Base-by-base conservation (phyloP, 2,797 vertebrate species). In the Pantherophis alleghaniensis region DNA sequence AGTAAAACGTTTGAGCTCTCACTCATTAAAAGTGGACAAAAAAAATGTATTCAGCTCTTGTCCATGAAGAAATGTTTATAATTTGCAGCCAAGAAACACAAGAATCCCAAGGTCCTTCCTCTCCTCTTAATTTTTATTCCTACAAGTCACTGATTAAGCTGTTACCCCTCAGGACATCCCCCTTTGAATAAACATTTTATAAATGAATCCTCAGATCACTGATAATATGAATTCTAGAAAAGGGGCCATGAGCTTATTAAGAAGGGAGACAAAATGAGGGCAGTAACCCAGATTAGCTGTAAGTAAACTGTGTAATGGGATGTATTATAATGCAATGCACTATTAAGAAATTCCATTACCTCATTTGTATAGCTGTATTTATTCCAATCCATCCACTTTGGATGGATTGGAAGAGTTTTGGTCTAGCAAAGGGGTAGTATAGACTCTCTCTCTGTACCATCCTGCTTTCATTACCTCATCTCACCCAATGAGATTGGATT, bases 11-110 rank as follows among this genome's bases (percentile, higher is more conserved):
- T 93, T 95, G 96, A 96, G 93, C 91, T 92, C 92, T 93, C 94
- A 95, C 95, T 95, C 93, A 92, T 93, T 96, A 97, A 96, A 96
- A 89, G 55, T 0, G 86, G 66, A 87, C 94, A 95, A 96, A 97
- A 97, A 97, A 97, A 91, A 97, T 97, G 96, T 55, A 94, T 91
- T 95, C 90, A 94, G 60, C 57, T 95, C 86, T 90, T 90, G 93
- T 96, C 94, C 96, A 96, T 92, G 95, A 96, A 96, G 94, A 96
- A 97, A 95, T 94, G 94, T 96, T 96, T 96, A 96, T 95, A 57
- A 87, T 94, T n/a, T 90, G 90, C 94, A 97, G 97, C 97, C 97
- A 98, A 97, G 97, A 97, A n/a, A 94, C 32, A 96, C 96, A 96
- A 0, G 60, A 11, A 69, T 57, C 94, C 94, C 96, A 95, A 94